These are phyloP conservation scores for Megaptera novaeangliae DNA, from an alignment of 2,113 vertebrate species.

Conservation along the genomic window DNA sequence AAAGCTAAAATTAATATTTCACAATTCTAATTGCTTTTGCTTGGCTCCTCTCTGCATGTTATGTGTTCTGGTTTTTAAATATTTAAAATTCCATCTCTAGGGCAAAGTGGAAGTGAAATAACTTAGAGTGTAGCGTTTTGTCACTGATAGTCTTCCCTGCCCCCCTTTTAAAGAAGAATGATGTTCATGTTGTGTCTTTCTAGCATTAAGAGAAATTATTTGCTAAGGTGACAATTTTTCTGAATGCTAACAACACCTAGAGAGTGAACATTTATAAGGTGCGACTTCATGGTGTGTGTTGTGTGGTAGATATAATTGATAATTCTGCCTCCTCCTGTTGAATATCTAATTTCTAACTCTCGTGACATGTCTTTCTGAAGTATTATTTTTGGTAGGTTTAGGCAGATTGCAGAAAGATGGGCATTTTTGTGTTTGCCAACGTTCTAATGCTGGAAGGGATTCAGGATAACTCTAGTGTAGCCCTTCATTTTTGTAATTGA, in stretches of 20 bases:
- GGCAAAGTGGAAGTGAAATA: constrained; percentile 53
- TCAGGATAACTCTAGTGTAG: not conserved
- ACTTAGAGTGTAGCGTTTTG: constrained; percentile 23
- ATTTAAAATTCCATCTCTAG: constrained; percentile 73
- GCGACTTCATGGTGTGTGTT: not conserved
- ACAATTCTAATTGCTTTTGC: constrained; percentile 74
- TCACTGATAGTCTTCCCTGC: not conserved
- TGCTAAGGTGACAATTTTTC: constrained; percentile 51
- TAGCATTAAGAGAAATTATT: constrained; percentile 62
- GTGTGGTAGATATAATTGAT: not conserved
- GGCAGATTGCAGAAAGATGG: not conserved
- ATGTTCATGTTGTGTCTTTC: constrained; percentile 26
- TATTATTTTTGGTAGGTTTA: not conserved
- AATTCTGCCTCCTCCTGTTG: constrained; percentile 10
- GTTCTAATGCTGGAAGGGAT: not conserved
- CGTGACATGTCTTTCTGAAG: not conserved
- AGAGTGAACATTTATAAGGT: not conserved
- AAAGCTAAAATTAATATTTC: constrained; percentile 75
- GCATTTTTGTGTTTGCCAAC: not conserved
- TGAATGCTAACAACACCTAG: constrained; percentile 5
- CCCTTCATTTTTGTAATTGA: not conserved
- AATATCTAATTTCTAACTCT: not conserved
- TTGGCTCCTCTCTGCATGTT: constrained; percentile 32
- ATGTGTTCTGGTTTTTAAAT: constrained; percentile 69
- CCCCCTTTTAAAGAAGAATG: not conserved